These are phyloP conservation scores for Gymnothorax reevesii DNA, from an alignment of 2,797 vertebrate genomes.

Conservation along the genomic window DNA sequence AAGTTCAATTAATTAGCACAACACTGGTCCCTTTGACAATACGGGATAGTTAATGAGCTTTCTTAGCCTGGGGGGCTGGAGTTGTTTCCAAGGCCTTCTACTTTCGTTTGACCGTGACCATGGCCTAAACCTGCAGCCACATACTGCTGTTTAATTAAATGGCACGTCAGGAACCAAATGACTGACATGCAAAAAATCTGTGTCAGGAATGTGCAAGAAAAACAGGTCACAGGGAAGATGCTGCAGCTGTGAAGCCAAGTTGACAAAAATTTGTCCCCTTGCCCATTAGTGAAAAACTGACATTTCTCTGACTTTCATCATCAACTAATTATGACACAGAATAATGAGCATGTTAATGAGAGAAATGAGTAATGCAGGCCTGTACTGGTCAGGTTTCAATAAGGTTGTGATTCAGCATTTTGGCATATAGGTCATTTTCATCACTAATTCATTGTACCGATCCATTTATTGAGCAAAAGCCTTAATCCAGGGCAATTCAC, in stretches of 20 bases:
- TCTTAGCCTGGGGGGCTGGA: constrained; percentile 34
- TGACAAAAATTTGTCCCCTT: constrained; percentile 43
- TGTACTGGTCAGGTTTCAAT: background rate
- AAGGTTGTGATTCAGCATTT: background rate
- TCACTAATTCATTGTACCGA: background rate
- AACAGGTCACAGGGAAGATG: constrained; percentile 54
- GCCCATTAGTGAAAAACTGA: constrained; percentile 45
- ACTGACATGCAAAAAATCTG: constrained; percentile 41
- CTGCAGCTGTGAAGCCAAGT: constrained; percentile 55
- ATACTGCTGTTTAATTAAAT: constrained; percentile 38
- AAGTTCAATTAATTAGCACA: background rate
- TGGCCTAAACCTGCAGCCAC: constrained; percentile 12
- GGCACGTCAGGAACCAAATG: constrained; percentile 28
- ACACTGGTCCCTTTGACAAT: background rate
- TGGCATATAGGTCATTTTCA: background rate
- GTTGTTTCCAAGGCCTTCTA: constrained; percentile 28
- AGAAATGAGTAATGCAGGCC: background rate
- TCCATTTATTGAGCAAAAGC: background rate
- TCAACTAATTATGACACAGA: constrained; percentile 48
- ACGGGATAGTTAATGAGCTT: constrained; percentile 22
- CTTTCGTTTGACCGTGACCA: constrained; percentile 28
- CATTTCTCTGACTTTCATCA: constrained; percentile 53
- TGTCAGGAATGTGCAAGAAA: constrained; percentile 40
- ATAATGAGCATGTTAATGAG: no score
- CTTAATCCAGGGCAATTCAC: background rate